Base-by-base conservation (phyloP, 1,140 invertebrate species). In the Pemphigus obesinymphae region DNA sequence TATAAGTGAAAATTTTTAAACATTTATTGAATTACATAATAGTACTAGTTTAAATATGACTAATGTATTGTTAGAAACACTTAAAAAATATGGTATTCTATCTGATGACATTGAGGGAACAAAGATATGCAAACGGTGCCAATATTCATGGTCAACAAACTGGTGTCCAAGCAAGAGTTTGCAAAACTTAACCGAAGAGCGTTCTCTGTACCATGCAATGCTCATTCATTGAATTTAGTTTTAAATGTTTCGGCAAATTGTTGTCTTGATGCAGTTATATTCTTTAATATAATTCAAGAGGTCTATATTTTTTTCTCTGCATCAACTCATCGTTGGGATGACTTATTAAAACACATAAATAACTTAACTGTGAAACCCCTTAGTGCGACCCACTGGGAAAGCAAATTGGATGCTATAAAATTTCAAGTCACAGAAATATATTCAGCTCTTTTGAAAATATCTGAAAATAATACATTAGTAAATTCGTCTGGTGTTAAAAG, bases 401-500 rank as follows among this genome's bases (percentile, higher is more conserved):
- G 29, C 43, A n/a, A 17, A 50, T 34, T 45, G 20, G 55, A 81
- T 48, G 43, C 76, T 26, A 61, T 83, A 31, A 80, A 29, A 63
- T 23, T 31, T 63, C 63, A 84, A 81, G 73, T 83, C 76, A 70
- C 45, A 50, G 40, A 84, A 55, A 40, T 82, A 58, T 58, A 66
- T 48, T 73, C 63, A 82, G 70, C 76, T 73, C 73, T 81, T 76
- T 84, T 58, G 82, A 20, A 83, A 58, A 82, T 84, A 83, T 85
- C 85, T 82, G 82, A 83, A 80, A 83, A 84, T 84, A 43, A 70
- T 40, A 7, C 66, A 15, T 70, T 70, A 17, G 17, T 40, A 37
- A 70, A n/a, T 70, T 15, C 85, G 83, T 70, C 84, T 84, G 73
- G 84, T 81, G 82, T 84, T n/a, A 58, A 58, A 58, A 26, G 55